Conservation (phyloP, 2,797 vertebrate genomes). For the Furcifer pardalis region DNA sequence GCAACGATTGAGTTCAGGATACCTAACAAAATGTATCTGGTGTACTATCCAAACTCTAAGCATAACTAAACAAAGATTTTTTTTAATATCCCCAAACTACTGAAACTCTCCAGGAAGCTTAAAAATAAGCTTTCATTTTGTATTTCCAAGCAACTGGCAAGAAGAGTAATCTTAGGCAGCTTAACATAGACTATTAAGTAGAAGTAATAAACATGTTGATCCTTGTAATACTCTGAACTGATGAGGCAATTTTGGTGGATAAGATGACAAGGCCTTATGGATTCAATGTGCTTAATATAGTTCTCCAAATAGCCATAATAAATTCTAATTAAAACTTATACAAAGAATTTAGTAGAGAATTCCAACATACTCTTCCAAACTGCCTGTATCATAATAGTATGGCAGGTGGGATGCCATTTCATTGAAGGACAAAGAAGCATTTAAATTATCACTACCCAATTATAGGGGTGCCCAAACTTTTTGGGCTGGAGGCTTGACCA, state of each 20-base stretch:
- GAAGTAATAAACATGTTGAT: slow-evolving; percentile 64
- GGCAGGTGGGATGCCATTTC: slow-evolving; percentile 59
- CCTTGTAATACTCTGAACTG: slow-evolving; percentile 60
- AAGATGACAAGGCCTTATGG: slow-evolving; percentile 63
- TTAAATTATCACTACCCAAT: slow-evolving; percentile 51
- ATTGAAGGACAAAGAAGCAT: slow-evolving; percentile 33
- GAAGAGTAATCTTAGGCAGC: slow-evolving; percentile 65
- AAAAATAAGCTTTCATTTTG: slow-evolving; percentile 66
- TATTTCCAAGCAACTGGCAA: slow-evolving; percentile 63
- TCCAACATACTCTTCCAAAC: slow-evolving; percentile 45
- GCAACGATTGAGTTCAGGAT: background rate
- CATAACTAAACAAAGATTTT: slow-evolving; percentile 47
- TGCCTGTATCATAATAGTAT: slow-evolving; percentile 44
- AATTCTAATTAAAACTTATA: slow-evolving; percentile 65
- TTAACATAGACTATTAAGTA: slow-evolving; percentile 62
- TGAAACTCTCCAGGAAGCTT: slow-evolving; percentile 54
- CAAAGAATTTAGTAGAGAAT: slow-evolving; percentile 48
- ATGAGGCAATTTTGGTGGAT: slow-evolving; percentile 64
- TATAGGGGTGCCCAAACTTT: too few species aligned
- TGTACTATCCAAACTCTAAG: slow-evolving; percentile 49
- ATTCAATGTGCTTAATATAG: slow-evolving; percentile 65
- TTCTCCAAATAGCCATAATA: slow-evolving; percentile 65
- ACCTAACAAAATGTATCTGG: slow-evolving; percentile 43
- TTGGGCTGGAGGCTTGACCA: too few species aligned
- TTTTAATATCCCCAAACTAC: slow-evolving; percentile 61